phyloP scores from a whole-genome alignment of 2,888 invertebrate species.

The Pterobdella sp. region DNA sequence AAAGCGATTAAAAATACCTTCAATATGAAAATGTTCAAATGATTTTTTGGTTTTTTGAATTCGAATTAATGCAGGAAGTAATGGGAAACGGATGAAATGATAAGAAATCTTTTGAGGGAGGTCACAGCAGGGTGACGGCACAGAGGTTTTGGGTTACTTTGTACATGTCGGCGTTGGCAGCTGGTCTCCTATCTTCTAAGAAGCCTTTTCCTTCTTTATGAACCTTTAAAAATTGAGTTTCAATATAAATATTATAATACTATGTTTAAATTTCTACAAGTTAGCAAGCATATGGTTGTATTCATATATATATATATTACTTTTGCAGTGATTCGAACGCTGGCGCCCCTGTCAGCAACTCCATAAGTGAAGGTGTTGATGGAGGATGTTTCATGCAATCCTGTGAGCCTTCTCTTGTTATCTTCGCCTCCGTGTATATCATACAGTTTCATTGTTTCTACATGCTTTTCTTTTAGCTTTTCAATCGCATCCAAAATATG shows the following conservation, averaged over 20 bases:
- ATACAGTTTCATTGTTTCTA: slow-evolving; percentile 87
- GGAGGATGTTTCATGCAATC: slow-evolving; percentile 88
- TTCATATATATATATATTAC: no score
- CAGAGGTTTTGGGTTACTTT: slow-evolving; percentile 43
- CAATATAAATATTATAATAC: background rate
- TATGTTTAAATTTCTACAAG: no score
- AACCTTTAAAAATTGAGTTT: slow-evolving; percentile 24
- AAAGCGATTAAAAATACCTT: no score
- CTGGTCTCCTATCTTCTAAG: slow-evolving; percentile 75
- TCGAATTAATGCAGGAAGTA: no score
- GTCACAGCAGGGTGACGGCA: slow-evolving; percentile 5
- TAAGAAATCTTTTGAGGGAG: no score
- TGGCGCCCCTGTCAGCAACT: slow-evolving; percentile 85
- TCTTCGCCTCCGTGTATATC: slow-evolving; percentile 92
- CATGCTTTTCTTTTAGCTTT: slow-evolving; percentile 80
- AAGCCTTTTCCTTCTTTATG: slow-evolving; percentile 82
- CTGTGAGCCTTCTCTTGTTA: slow-evolving; percentile 85
- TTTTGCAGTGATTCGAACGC: slow-evolving; percentile 81
- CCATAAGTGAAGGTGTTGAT: slow-evolving; percentile 88
- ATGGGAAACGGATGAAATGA: no score
- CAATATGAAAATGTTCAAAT: no score
- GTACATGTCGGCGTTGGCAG: slow-evolving; percentile 52
- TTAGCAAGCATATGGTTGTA: no score
- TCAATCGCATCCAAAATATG: slow-evolving; percentile 92
- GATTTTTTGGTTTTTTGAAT: no score